phyloP scores from a whole-genome alignment of 2,797 vertebrate genomes.

The Acipenser oxyrinchus region DNA sequence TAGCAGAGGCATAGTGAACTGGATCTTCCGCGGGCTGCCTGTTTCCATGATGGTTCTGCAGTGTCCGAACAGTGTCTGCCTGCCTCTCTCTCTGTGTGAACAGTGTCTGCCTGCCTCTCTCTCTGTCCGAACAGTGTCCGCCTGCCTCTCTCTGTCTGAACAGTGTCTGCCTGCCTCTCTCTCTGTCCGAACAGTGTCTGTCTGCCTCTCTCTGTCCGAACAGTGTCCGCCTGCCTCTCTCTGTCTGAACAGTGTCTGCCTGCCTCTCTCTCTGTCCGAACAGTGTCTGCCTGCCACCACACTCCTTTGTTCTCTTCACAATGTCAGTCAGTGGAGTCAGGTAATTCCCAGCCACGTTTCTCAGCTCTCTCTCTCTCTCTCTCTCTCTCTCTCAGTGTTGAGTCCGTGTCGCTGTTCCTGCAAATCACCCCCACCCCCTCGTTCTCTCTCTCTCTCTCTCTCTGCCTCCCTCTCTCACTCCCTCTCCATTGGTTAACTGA shows the following conservation, averaged over 20 bases:
- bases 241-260: conserved; percentile 4
- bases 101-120: not conserved
- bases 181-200: not conserved
- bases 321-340: too few species aligned
- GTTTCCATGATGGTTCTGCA: conserved; percentile 66
- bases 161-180: not conserved
- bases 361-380: too few species aligned
- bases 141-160: conserved; percentile 15
- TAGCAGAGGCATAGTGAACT: conserved; percentile 82
- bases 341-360: too few species aligned
- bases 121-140: too few species aligned
- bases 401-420: too few species aligned
- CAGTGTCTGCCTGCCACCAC: not conserved
- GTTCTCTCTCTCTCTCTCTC: conserved; percentile 12
- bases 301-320: not conserved
- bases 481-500: conserved; percentile 5
- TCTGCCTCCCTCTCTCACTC: conserved; percentile 6
- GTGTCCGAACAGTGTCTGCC: conserved; percentile 7
- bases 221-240: conserved; percentile 25
- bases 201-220: not conserved
- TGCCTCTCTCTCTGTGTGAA: conserved; percentile 16
- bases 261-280: conserved; percentile 14
- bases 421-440: not conserved
- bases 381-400: too few species aligned
- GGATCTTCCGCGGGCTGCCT: conserved; percentile 81